Evolutionary conservation across 2,113 vertebrate species (phyloP).

Genomic region (Pristiophorus japonicus): DNA sequence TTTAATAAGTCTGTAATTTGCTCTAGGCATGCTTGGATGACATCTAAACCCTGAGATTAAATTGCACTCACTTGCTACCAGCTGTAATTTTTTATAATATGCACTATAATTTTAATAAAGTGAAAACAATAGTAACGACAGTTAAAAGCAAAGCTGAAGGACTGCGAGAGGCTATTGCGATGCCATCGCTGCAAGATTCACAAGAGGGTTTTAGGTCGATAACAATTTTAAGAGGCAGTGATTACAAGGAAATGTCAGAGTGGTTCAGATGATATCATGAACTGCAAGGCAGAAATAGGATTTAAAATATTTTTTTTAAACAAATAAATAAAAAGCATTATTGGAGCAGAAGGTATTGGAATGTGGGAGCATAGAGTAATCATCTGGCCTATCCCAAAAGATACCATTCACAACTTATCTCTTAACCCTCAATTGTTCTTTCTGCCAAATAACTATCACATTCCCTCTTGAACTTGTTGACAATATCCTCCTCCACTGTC

Average conservation of each 20-base stretch:
- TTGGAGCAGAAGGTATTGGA: background rate
- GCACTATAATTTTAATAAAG: conserved; percentile 36
- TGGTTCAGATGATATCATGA: conserved; percentile 14
- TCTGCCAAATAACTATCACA: background rate
- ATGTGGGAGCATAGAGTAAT: background rate
- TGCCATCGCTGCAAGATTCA: background rate
- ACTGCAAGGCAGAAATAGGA: background rate
- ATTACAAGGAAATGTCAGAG: background rate
- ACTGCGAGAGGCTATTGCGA: background rate
- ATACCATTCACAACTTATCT: background rate
- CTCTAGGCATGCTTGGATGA: conserved; percentile 18
- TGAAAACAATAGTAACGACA: conserved; percentile 3
- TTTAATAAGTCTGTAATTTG: conserved; percentile 37
- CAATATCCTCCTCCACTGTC: background rate
- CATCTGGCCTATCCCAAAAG: background rate
- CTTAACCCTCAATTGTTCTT: background rate
- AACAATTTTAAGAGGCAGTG: background rate
- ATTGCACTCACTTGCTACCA: conserved; percentile 30
- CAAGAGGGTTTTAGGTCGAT: background rate
- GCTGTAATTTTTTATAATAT: conserved; percentile 35
- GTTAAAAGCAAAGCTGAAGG: background rate
- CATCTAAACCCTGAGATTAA: conserved; percentile 31
- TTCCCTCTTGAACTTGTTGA: background rate
- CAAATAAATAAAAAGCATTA: background rate
- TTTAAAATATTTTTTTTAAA: background rate